Percentiles rank a stretch among this genome's conserved stretches.
These are phyloP conservation scores for Notolepis coatsorum DNA, from an alignment of 2,797 vertebrate genomes.

Conservation along the genomic window DNA sequence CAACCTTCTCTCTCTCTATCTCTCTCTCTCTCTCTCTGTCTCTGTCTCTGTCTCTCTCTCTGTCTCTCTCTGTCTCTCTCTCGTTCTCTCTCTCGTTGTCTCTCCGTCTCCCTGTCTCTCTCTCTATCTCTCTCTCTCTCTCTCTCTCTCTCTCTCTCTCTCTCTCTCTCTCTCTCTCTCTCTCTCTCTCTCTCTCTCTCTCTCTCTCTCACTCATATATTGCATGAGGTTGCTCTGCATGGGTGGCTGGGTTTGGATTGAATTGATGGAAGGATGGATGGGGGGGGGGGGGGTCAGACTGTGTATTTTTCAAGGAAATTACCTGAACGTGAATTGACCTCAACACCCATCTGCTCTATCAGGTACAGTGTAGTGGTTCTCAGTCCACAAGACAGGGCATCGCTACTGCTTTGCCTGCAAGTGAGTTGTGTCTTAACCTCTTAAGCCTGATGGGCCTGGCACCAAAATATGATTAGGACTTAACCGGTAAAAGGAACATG, in stretches of 20 bases:
- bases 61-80: no score
- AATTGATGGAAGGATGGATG: conserved; percentile 13
- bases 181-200: background rate
- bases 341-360: no score
- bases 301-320: background rate
- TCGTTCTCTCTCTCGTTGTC: conserved; percentile 48
- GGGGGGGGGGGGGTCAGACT: background rate
- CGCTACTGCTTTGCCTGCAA: no score
- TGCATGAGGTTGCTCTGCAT: conserved; percentile 57
- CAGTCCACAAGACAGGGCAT: no score
- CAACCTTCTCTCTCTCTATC: conserved; percentile 29
- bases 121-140: conserved; percentile 30
- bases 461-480: no score
- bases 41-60: background rate
- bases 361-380: no score
- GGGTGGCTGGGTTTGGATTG: conserved; percentile 16
- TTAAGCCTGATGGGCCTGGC: no score
- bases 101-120: conserved; percentile 33
- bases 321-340: conserved; percentile 35
- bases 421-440: no score
- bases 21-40: conserved; percentile 37
- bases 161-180: background rate
- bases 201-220: no score
- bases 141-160: background rate
- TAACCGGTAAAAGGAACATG: no score